Evolutionary conservation across 2,113 vertebrate genomes (phyloP), one percentile per base, ranked within the genome.

Genomic region (Paratilapia polleni): DNA sequence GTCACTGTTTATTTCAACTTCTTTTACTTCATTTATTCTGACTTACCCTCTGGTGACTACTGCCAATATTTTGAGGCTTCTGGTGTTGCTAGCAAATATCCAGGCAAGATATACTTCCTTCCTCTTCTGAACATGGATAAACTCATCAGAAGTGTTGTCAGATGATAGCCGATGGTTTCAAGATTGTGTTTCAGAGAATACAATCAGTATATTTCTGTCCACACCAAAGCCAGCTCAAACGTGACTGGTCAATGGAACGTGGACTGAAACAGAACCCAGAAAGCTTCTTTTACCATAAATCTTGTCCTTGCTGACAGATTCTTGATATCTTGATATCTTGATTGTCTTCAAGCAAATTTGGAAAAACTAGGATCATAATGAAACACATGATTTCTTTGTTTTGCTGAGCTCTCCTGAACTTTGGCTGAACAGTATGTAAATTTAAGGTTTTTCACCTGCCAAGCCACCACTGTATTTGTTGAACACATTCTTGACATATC

Each of bases 401-500:
- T 8, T 5, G 11, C 61, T 11, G 43, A 41, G 4, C 34, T 77
- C 61, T 28, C 11, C 60, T 64, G 58, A 83, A 80, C 57, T 78
- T 73, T 56, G 13, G 28, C 64, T 2, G n/a, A n/a, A 24, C 56
- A 17, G 24, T 22, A 24, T 76, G 62, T 56, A 8, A 77, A 75
- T 78, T 70, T 2, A 78, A 63, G 74, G 52, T 59, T 56, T 15
- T 12, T 38, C 49, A 56, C 47, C 79, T 78, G 77, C 57, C 68
- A 73, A 31, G 26, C 47, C 43, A 8, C 31, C 38, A 1, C 47
- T 41, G 38, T n/a, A 28, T 81, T 19, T 49, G 22, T 22, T 19
- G 19, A 57, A 54, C 78, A 58, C 52, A 36, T 64, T 78, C 58
- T 59, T 81, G 82, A 85, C 89, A 87, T 78, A 26, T 58, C 59